Conservation (phyloP, 2,113 vertebrate species). For the Tyrannus savana region DNA sequence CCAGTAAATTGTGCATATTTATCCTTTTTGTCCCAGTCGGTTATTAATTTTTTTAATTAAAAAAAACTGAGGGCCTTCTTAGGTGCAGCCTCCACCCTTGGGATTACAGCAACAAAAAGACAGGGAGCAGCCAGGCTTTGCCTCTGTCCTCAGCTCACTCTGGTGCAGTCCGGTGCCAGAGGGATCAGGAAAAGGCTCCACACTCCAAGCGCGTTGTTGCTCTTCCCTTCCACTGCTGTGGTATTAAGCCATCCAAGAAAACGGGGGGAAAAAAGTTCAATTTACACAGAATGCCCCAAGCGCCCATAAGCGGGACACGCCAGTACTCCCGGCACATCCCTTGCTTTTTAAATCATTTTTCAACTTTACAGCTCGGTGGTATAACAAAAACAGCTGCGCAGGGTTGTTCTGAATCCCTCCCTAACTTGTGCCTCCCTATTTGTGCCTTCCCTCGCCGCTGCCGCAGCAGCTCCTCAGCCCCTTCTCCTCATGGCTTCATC, state of each 20-base stretch:
- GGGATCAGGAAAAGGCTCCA: neutral
- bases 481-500: neutral
- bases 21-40: fast-evolving
- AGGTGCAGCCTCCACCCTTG: neutral
- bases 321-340: neutral
- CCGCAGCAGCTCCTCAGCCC: neutral
- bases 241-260: constrained; percentile 46
- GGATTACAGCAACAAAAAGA: constrained; percentile 44
- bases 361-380: neutral
- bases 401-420: neutral
- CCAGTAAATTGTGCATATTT: neutral
- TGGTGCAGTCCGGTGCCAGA: constrained; percentile 37
- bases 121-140: constrained; percentile 9
- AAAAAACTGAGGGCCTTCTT: neutral
- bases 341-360: constrained; percentile 43
- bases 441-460: neutral
- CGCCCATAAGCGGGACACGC: neutral
- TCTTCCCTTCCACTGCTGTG: constrained; percentile 54
- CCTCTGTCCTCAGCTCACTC: constrained; percentile 59
- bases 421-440: neutral
- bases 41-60: neutral
- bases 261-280: neutral
- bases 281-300: constrained; percentile 58
- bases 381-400: constrained; percentile 59
- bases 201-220: constrained; percentile 25